Conservation (phyloP, 2,113 vertebrate species). For the Camelus dromedarius region DNA sequence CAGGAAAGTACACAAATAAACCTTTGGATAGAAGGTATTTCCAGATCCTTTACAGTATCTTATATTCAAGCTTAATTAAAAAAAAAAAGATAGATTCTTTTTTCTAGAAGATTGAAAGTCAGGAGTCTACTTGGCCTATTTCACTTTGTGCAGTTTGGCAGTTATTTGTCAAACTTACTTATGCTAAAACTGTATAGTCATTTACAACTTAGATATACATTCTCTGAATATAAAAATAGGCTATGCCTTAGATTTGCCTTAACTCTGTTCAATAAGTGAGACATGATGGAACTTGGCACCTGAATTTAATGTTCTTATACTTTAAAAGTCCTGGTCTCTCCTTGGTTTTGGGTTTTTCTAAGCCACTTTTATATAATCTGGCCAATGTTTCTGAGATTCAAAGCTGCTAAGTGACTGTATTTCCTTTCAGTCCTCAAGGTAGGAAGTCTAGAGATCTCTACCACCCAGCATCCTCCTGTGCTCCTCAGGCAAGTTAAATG, state of each 20-base stretch:
- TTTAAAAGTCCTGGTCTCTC: neutral
- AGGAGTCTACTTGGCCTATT: slow-evolving; percentile 18
- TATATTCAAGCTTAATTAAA: slow-evolving; percentile 40
- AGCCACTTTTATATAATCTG: neutral
- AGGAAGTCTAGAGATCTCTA: neutral
- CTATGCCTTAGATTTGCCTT: neutral
- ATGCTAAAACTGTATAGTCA: neutral
- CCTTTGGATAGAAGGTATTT: slow-evolving; percentile 6
- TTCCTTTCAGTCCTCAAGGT: neutral
- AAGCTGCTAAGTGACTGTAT: neutral
- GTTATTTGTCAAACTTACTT: slow-evolving; percentile 16
- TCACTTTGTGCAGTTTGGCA: slow-evolving; percentile 10
- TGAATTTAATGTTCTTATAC: slow-evolving; percentile 26
- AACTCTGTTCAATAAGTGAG: neutral
- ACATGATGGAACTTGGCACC: neutral
- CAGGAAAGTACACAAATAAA: neutral
- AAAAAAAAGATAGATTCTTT: neutral
- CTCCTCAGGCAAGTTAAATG: neutral
- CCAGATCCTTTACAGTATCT: neutral
- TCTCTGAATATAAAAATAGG: slow-evolving; percentile 11
- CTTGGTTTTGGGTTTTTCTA: neutral
- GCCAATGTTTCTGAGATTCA: neutral
- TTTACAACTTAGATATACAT: neutral
- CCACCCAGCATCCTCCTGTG: neutral
- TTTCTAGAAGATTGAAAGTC: slow-evolving; percentile 35